Evolutionary conservation across 2,888 invertebrate species (phyloP), one percentile per base, ranked within the genome.

Genomic region (Galerucella nymphaeae): DNA sequence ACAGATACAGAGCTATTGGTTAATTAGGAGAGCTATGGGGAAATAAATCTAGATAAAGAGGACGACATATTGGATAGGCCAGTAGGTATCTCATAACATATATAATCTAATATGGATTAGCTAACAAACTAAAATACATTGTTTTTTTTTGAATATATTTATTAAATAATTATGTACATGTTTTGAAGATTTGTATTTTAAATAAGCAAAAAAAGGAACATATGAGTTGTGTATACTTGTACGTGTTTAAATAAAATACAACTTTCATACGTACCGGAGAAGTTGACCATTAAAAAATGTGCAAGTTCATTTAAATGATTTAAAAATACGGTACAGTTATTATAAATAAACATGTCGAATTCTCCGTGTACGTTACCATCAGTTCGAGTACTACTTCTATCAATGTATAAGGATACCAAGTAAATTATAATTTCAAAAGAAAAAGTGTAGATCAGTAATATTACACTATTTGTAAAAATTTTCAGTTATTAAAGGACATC

Each of bases 251-350:
- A 53, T 64, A 64, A 66, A 66, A 66, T 66, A 66, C 41, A 18
- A 45, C 20, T 42, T 5, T 69, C 78, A 78, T 76, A 80, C 80
- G 74, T 80, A 75, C 79, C 77, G 80, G 76, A 80, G 80, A 80
- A 79, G 78, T 78, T 76, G 74, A 71, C 23, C 16, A 18, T 18
- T 63, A 30, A 57, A 41, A 42, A 53, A 30, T n/a, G 53, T 41
- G 18, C 30, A 42, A 38, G 62, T 57, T 20, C 1, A 20, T 57
- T 20, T 42, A 8, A 30, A 14, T 50, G 30, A 61, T 48, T n/a
- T 1, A 13, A 63, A 41, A 70, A n/a, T 70, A 69, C 38, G 11
- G 50, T 16, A 50, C 20, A 62, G 20, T 20, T 42, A 3, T 42
- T 42, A 14, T 30, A 16, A 55, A 69, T 61, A 63, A 70, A 42